Percentiles rank a stretch among this genome's conserved stretches.
phyloP scores from a whole-genome alignment of 2,113 vertebrate species.

The Grallaria varia region DNA sequence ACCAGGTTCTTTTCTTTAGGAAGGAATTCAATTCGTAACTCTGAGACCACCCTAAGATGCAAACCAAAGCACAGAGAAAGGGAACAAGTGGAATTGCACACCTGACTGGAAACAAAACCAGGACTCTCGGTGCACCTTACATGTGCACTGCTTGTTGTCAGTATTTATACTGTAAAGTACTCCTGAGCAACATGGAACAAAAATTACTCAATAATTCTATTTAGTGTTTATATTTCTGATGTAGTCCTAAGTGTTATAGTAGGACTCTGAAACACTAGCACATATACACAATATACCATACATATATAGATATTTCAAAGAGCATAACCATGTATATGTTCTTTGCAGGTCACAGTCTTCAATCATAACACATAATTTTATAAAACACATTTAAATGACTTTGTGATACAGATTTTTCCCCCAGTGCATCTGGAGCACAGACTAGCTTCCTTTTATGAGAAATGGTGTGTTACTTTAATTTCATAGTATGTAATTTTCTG shows the following conservation, averaged over 20 bases:
- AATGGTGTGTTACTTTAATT: constrained; percentile 26
- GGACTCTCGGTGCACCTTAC: not conserved
- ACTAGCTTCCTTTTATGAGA: not conserved
- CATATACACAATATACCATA: not conserved
- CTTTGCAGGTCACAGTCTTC: not conserved
- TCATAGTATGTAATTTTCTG: constrained; percentile 17
- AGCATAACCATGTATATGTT: not conserved
- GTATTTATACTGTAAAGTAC: not conserved
- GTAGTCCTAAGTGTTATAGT: not conserved
- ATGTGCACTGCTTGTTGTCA: not conserved
- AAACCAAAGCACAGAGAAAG: not conserved
- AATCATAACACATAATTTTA: not conserved
- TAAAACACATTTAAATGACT: not conserved
- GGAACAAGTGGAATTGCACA: not conserved
- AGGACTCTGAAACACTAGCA: not conserved
- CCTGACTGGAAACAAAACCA: not conserved
- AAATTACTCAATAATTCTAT: not conserved
- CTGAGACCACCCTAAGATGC: not conserved
- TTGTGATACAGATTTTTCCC: not conserved
- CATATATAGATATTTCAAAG: not conserved
- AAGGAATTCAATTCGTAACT: not conserved
- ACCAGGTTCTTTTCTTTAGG: not conserved
- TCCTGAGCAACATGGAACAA: not conserved
- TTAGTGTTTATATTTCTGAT: not conserved
- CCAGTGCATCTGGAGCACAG: not conserved